Base-by-base conservation (phyloP, 2,797 vertebrate species). In the Chaetodon trifasciatus region DNA sequence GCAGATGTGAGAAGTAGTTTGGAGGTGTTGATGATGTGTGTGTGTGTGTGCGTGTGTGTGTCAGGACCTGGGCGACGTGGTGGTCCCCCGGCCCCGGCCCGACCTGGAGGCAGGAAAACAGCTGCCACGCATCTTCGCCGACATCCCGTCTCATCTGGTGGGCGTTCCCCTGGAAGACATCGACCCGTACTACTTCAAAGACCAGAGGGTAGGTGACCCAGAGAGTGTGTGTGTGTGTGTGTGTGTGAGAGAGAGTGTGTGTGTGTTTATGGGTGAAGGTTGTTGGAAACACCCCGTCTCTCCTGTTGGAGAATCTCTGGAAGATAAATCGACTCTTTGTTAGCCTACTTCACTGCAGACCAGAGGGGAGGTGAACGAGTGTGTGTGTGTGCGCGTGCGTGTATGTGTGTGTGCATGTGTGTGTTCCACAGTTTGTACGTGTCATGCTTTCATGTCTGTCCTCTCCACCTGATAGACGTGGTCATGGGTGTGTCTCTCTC, bases 101-200 rank as follows among this genome's bases (percentile, higher is more conserved):
- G 98, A 99, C 94, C 93, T 99, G 94, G 98, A 99, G 90, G 98
- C 98, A 46, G 97, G 98, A 75, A 99, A 98, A 89, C 97, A 97
- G 92, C 96, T 99, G 85, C 98, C 98, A 0, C 96, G 97, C 60
- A 97, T 99, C 93, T 99, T 97, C 47, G 98, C 98, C 67, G 97
- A 97, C 91, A 96, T 97, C 85, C 97, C 98, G 68, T 95, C 96
- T 74, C 96, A 96, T 82, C 97, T 99, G 93, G 96, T 98, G 74
- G 98, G 97, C 58, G 97, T 97, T 68, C 98, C 98, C 23, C 88
- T 99, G 96, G 98, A 99, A 89, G 98, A 99, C 93, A 95, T 99
- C 66, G 98, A 99, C 93, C 96, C 97, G 32, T 99, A 95, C 96
- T 98, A 99, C 93, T 97, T 89, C 93, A 96, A 94, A 82, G 95